Base-by-base conservation (phyloP, 1,140 invertebrate species). In the Probaryconus sp. region DNA sequence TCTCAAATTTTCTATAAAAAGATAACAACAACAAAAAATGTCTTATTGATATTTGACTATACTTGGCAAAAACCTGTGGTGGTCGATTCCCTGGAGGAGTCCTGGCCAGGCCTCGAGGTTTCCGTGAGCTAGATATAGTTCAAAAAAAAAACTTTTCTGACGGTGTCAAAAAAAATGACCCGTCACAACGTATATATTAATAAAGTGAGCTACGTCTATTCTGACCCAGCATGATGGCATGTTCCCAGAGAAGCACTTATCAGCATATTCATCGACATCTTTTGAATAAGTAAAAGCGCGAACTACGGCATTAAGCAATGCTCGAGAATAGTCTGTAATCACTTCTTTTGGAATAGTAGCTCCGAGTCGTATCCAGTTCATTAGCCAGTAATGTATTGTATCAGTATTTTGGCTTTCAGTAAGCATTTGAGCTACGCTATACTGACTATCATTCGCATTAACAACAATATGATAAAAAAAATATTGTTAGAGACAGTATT, bases 361-460 rank as follows among this genome's bases (percentile, higher is more conserved):
- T 18, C 63, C 72, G 5, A 20, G 13, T 18, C 48, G 10, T 3
- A 42, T 26, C 68, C 64, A 78, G 10, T 67, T 30, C 30, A 50
- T 35, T 1, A 79, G 17, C 67, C 63, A 78, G 24, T 9, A 35
- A 21, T 43, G 14, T 21, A 78, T 73, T 0, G 33, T 21, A 6
- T 63, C 13, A 5, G 76, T 69, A 11, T 71, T 56, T 20, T 81
- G 79, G 17, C 37, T 55, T 47, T 74, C 75, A 1, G 79, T 61
- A 2, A 80, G 10, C 75, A 79, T 78, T 31, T 79, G 71, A n/a
- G 26, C 26, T 1, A 81, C 55, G 7, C 56, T 24, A 40, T 68
- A 48, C 20, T 58, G 63, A 18, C 24, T 28, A n/a, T n/a, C n/a
- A 9, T 35, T 28, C 9, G 35, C 50, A 69, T 60, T 71, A 3